These are phyloP conservation scores for Labeo catla DNA, from an alignment of 2,113 vertebrate species.

Conservation along the genomic window DNA sequence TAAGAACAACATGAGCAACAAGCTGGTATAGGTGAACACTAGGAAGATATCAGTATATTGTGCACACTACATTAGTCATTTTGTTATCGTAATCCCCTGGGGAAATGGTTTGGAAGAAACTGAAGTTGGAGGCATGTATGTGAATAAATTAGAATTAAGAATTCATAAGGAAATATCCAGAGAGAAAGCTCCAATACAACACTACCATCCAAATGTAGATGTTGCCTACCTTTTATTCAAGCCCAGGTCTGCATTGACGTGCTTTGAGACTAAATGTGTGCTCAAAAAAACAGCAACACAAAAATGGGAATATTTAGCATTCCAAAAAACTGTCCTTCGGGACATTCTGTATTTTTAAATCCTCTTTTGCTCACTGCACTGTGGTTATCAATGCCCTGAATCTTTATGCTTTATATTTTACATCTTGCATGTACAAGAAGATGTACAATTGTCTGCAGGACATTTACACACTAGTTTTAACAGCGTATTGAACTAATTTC, in stretches of 20 bases:
- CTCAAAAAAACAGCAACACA: slow-evolving; percentile 11
- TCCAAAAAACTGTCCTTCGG: slow-evolving; percentile 17
- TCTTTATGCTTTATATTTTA: slow-evolving; percentile 34
- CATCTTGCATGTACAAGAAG: background rate
- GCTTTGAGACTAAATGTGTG: slow-evolving; percentile 18
- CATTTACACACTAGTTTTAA: background rate
- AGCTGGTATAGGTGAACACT: background rate
- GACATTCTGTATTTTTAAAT: slow-evolving; percentile 12
- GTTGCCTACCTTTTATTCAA: slow-evolving; percentile 15
- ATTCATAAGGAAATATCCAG: background rate
- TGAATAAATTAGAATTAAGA: slow-evolving; percentile 29
- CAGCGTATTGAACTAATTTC: background rate
- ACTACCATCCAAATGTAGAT: background rate
- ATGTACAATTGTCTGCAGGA: slow-evolving; percentile 13
- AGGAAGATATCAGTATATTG: background rate
- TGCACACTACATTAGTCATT: background rate
- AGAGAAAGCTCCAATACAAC: slow-evolving; percentile 4
- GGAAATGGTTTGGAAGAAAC: background rate
- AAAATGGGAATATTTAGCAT: slow-evolving; percentile 24
- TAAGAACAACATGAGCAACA: background rate
- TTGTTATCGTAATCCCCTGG: background rate
- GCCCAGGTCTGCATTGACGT: slow-evolving; percentile 13
- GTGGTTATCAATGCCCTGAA: slow-evolving; percentile 35
- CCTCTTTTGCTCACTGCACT: background rate
- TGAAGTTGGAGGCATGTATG: slow-evolving; percentile 4